phyloP scores from a whole-genome alignment of 2,797 vertebrate genomes.

The Coranthus polyacanthus region DNA sequence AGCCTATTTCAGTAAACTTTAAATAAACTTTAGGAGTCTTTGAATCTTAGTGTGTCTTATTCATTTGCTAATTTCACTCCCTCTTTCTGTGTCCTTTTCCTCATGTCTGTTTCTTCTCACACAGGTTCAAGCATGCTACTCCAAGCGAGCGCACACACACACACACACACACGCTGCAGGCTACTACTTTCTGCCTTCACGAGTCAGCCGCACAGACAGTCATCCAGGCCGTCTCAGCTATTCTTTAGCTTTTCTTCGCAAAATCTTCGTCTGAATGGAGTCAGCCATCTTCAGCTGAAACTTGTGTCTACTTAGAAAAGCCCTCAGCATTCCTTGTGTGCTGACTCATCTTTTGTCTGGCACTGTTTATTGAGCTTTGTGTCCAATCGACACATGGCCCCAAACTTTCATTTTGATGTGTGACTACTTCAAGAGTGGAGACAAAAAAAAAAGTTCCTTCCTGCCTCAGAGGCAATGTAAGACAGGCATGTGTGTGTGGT shows the following conservation, averaged over 20 bases:
- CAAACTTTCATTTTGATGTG: constrained; percentile 37
- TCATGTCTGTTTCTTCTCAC: constrained; percentile 35
- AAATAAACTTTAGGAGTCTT: neutral
- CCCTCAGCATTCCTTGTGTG: constrained; percentile 52
- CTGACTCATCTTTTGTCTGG: constrained; percentile 68
- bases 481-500: neutral
- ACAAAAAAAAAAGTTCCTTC: constrained; percentile 57
- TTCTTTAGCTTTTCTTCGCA: constrained; percentile 36
- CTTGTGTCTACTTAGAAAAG: constrained; percentile 34
- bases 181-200: constrained; percentile 65
- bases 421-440: constrained; percentile 52
- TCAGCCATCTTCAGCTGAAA: constrained; percentile 37
- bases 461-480: constrained; percentile 45
- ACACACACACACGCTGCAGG: constrained; percentile 60
- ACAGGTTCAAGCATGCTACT: constrained; percentile 70
- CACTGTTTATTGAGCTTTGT: constrained; percentile 37
- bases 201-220: constrained; percentile 55
- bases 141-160: too few species aligned
- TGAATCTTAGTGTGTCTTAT: neutral
- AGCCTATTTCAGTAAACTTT: neutral
- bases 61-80: constrained; percentile 29
- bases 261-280: constrained; percentile 42
- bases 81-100: constrained; percentile 21
- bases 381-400: constrained; percentile 35
- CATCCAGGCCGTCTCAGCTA: constrained; percentile 36